Percentiles rank a stretch among this genome's conserved stretches.
These are phyloP conservation scores for Carcinoscorpius rotundicauda DNA, from an alignment of 1,140 invertebrate genomes.

Conservation along the genomic window DNA sequence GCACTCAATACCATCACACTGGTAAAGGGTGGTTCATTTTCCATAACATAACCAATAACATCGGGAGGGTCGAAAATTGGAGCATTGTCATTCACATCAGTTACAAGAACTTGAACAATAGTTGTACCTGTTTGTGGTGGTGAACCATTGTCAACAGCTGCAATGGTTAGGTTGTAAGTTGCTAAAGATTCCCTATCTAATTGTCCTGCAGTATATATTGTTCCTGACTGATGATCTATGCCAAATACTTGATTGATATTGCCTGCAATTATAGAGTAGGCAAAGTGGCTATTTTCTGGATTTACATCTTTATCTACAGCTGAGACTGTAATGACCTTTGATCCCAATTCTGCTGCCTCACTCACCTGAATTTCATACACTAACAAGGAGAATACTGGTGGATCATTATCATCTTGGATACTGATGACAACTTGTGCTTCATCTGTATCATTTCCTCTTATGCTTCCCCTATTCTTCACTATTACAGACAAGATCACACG, in stretches of 20 bases:
- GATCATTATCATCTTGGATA: slow-evolving; percentile 90
- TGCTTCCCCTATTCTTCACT: slow-evolving; percentile 86
- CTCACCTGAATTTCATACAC: slow-evolving; percentile 56
- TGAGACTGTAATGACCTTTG: slow-evolving; percentile 60
- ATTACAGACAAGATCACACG: slow-evolving; percentile 77
- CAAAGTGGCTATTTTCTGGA: slow-evolving; percentile 82
- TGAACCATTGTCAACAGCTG: slow-evolving; percentile 75
- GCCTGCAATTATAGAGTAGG: slow-evolving; percentile 75
- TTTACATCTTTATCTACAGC: slow-evolving; percentile 84
- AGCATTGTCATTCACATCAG: slow-evolving; percentile 89
- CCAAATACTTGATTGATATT: slow-evolving; percentile 71
- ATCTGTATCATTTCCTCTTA: slow-evolving; percentile 86
- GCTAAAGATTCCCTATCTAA: slow-evolving; percentile 83
- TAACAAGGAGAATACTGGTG: slow-evolving; percentile 70
- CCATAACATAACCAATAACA: slow-evolving; percentile 57
- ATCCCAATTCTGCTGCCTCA: slow-evolving; percentile 59
- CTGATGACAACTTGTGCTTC: slow-evolving; percentile 84
- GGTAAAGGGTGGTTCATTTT: slow-evolving; percentile 20
- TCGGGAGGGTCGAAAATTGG: slow-evolving; percentile 84
- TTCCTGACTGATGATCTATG: slow-evolving; percentile 71
- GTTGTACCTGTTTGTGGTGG: slow-evolving; percentile 56
- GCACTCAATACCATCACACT: slow-evolving; percentile 55
- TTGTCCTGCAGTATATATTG: slow-evolving; percentile 58
- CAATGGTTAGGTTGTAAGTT: slow-evolving; percentile 81
- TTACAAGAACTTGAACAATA: slow-evolving; percentile 69